Evolutionary conservation across 2,113 vertebrate genomes (phyloP), one percentile per base, ranked within the genome.

Genomic region (Zosterops japonicus): DNA sequence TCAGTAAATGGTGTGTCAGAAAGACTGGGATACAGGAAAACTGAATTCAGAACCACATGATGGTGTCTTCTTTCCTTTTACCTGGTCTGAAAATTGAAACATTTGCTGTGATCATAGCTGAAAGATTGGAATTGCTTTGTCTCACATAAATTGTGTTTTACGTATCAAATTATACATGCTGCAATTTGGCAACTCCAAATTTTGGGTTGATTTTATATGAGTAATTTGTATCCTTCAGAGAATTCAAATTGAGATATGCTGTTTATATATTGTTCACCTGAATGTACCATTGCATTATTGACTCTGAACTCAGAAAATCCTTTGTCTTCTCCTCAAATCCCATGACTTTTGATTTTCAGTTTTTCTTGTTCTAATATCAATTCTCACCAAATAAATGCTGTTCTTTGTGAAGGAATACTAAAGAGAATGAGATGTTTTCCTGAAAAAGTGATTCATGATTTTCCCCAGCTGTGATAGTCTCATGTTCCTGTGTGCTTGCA

Each of bases 401-500:
- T 8, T 71, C 19, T 80, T 72, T 69, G 14, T 74, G 87, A 60
- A 56, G 42, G 25, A 55, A 6, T 46, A 14, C 24, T 47, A 35
- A 52, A 50, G 67, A 67, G 42, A 70, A 72, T 57, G 36, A 67
- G 20, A 39, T 41, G 5, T 59, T 82, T 31, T 70, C 50, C 39
- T 50, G 50, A 65, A 65, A 28, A 87, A 88, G 6, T 55, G 24
- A 65, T 46, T 78, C 3, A 24, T 70, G 41, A 7, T 61, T 83
- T 94, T 92, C 29, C 49, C 27, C 56, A 89, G 53, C 31, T 8
- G 4, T 42, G 39, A 52, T 41, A n/a, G 28, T 56, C 31, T 89
- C 0, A 0, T 42, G 57, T 68, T n/a, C 31, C 36, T 53, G 23
- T 36, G 5, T 33, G 8, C 11, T 5, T 23, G 9, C 65, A 92